Evolutionary conservation across 2,113 vertebrate species (phyloP), one percentile per base, ranked within the genome.

Genomic region (Mastomys coucha): DNA sequence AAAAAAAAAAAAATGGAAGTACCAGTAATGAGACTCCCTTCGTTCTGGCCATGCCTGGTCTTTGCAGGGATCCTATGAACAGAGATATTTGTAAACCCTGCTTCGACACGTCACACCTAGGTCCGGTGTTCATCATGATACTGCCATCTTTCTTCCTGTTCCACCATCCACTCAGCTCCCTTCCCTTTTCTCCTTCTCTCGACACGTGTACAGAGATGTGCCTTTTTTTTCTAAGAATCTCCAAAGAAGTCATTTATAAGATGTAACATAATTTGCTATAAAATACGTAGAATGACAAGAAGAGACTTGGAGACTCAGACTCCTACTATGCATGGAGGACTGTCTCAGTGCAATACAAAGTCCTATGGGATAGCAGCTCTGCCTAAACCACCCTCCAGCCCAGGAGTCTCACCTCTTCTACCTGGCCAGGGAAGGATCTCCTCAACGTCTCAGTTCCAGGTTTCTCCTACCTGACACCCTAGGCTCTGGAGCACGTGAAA

Each of bases 211-310:
- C 20, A 58, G 4, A 19, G 58, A 13, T 67, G 88, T 69, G 31
- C 9, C n/a, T 89, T 94, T 92, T 94, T 92, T 78, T 58, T 72
- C 53, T 80, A 19, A n/a, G 77, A 4, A 42, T 90, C 26, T 26
- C 63, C 70, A 63, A 82, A 65, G 78, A 88, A n/a, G 22, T 60
- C 39, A 45, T 58, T 3, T 51, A 20, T 53, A 88, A 89, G 39
- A 26, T 89, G 12, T 31, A 58, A 81, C 90, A 19, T 84, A 77
- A 87, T 33, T 45, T 92, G 13, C 72, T 89, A 5, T 88, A 73
- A 75, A 91, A 91, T 60, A 72, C 42, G 8, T 26, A 82, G 51
- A 82, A 26, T 45, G 17, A 80, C 7, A 51, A 56, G 9, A 39
- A 58, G 6, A 20, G 42, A 22, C 69, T 53, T 92, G 49, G n/a